These are phyloP conservation scores for Diadumene lineata DNA, from an alignment of 92 coral and sea anemone genomes.

Conservation along the genomic window DNA sequence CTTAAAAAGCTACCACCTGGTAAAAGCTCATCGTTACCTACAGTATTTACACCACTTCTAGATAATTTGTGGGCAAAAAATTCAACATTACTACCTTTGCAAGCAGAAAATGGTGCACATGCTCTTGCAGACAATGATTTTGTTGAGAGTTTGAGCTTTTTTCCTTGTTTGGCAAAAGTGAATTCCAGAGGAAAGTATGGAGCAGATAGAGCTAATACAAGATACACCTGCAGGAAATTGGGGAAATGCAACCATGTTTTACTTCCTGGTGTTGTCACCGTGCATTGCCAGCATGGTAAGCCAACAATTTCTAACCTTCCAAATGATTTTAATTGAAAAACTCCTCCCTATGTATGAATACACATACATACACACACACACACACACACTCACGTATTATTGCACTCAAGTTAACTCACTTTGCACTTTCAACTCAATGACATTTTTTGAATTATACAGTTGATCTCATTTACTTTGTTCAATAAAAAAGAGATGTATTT, in stretches of 20 bases:
- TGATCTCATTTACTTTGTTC: too few relatives aligned
- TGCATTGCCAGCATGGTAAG: conserved; percentile 2
- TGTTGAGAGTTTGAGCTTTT: neutral
- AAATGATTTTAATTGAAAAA: too few relatives aligned
- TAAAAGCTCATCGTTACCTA: neutral
- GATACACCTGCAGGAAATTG: neutral
- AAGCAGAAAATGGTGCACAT: neutral
- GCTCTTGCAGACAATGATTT: neutral
- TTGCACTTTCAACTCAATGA: too few relatives aligned
- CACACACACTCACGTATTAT: too few relatives aligned
- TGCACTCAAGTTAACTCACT: too few relatives aligned
- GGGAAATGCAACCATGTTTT: neutral
- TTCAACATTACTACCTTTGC: neutral
- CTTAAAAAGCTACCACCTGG: neutral
- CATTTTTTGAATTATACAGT: too few relatives aligned
- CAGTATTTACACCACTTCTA: neutral
- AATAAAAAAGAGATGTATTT: too few relatives aligned
- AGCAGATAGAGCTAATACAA: neutral
- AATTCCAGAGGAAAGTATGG: neutral
- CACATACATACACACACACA: too few relatives aligned
- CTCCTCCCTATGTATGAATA: too few relatives aligned
- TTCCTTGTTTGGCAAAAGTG: neutral
- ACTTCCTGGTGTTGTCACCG: neutral
- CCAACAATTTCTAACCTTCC: too few relatives aligned
- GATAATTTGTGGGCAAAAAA: neutral